Evolutionary conservation across 2,797 vertebrate species (phyloP), one percentile per base, ranked within the genome.

Genomic region (Tokudaia tokunoshimensis): DNA sequence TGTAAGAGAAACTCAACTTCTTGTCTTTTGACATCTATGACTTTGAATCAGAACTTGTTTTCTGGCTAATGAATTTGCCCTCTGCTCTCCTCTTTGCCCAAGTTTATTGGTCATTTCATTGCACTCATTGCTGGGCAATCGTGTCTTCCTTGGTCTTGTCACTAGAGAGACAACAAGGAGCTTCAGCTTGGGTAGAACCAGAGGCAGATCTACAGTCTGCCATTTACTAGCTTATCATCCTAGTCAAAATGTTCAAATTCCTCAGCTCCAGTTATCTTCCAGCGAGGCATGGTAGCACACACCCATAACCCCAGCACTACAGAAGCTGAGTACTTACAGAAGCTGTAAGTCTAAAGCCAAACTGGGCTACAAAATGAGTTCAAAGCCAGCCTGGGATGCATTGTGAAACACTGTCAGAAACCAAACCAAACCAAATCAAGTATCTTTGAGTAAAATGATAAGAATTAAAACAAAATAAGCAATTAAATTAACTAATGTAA

Each of bases 21-120:
- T 93, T 87, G 24, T 3, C 29, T 87, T 95, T 83, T 26, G 0
- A 2, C 61, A 11, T 89, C 57, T 91, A 2, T 55, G 52, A 41
- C 44, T 96, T 96, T 91, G 52, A 96, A 95, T 94, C 22, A 67
- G n/a, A 12, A 76, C 29, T 90, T 86, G 34, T 83, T 94, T 96
- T 81, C 81, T 94, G 67, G 89, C 92, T 65, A 78, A 85, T 79
- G 52, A 81, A n/a, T 82, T 50, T 85, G 3, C 63, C 76, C 50
- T 96, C 52, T 81, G 26, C 10, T 96, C 94, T 14, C 29, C n/a
- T 90, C 34, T 89, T 72, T 89, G 41, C 29, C 47, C 47, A 89
- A 29, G 12, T 75, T 67, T 50, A 72, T 47, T 29, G 19, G 50
- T 85, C 67, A 57, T 59, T 41, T 94, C 12, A 78, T 3, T 47